Conservation (phyloP, 2,113 vertebrate species). For the Turdus rufiventris region DNA sequence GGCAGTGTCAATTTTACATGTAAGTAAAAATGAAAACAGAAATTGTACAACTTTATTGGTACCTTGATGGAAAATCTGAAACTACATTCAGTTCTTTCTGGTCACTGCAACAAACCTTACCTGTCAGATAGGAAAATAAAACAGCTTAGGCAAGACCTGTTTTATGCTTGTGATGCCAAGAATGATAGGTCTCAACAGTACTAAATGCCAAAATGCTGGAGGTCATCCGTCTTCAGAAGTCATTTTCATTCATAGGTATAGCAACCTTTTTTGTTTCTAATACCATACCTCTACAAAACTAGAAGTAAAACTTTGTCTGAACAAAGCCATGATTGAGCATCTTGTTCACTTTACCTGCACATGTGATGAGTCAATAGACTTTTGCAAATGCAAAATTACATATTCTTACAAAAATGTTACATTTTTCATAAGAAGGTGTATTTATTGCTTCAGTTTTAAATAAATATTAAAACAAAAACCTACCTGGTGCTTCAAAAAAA, state of each 20-base stretch:
- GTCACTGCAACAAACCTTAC: background rate
- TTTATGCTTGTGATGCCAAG: background rate
- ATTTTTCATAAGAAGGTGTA: background rate
- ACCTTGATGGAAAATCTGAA: background rate
- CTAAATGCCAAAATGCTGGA: background rate
- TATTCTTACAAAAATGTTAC: background rate
- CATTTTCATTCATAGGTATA: background rate
- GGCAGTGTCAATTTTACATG: background rate
- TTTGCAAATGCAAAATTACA: background rate
- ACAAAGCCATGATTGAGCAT: background rate
- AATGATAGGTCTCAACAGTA: background rate
- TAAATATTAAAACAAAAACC: background rate
- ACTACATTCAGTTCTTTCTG: background rate
- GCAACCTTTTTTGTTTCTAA: background rate
- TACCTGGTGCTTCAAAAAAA: background rate
- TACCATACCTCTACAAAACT: background rate
- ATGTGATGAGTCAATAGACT: background rate
- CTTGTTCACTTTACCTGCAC: background rate
- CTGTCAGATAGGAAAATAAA: background rate
- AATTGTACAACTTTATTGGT: background rate
- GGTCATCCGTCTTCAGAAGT: background rate
- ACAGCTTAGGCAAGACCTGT: background rate
- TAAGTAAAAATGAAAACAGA: background rate
- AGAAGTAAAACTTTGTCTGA: background rate
- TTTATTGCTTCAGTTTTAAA: background rate